Conservation (phyloP, 2,888 invertebrate genomes). For the Lithophane leautieri region DNA sequence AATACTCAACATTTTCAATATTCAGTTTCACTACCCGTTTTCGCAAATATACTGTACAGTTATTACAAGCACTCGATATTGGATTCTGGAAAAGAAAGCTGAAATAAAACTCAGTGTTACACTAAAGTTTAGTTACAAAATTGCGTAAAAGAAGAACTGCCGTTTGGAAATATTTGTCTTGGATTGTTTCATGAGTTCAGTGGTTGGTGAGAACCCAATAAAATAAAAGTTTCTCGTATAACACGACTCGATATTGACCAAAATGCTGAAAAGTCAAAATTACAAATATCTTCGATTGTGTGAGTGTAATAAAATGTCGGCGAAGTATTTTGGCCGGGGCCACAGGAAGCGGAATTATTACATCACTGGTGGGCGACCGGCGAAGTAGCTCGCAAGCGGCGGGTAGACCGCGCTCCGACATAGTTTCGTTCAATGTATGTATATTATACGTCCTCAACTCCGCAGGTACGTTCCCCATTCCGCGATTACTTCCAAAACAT, state of each 20-base stretch:
- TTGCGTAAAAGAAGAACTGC: conserved; percentile 34
- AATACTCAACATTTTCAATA: conserved; percentile 25
- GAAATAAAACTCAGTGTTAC: conserved; percentile 14
- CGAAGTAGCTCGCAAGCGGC: conserved; percentile 20
- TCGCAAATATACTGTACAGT: neutral
- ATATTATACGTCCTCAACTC: conserved; percentile 17
- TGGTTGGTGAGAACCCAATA: conserved; percentile 38
- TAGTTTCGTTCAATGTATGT: conserved; percentile 45
- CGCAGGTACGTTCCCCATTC: conserved; percentile 40
- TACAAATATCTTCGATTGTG: conserved; percentile 57
- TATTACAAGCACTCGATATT: conserved; percentile 14
- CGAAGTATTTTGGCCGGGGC: conserved; percentile 57
- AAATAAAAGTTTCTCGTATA: conserved; percentile 53
- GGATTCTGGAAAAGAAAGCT: conserved; percentile 2
- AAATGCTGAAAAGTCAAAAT: conserved; percentile 60
- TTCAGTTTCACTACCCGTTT: conserved; percentile 3
- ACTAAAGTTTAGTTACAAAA: conserved; percentile 33
- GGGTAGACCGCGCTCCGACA: conserved; percentile 26
- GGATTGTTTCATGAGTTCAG: conserved; percentile 36
- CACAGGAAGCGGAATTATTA: conserved; percentile 54
- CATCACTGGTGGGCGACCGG: conserved; percentile 44
- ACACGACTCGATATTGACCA: conserved; percentile 44
- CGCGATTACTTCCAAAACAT: conserved; percentile 49
- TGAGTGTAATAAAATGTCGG: conserved; percentile 63
- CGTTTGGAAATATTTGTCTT: conserved; percentile 42